Percentiles rank a stretch among this genome's conserved stretches.
Conservation (phyloP, 1,140 invertebrate genomes). For the Metopolophium dirhodum region DNA sequence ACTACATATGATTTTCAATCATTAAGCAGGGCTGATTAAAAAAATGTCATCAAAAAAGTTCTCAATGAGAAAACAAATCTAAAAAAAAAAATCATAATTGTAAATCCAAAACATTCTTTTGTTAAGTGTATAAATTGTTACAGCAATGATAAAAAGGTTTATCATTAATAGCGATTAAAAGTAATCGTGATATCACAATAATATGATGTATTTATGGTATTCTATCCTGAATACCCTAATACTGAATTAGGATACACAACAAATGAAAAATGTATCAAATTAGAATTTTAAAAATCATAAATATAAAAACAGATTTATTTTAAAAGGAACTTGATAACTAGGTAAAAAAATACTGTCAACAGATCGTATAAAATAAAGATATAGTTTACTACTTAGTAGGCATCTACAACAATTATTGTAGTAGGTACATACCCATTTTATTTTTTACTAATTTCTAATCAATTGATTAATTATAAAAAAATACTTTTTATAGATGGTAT, state of each 20-base stretch:
- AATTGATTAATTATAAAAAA: background rate
- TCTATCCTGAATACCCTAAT: background rate
- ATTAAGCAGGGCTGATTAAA: background rate
- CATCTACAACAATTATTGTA: background rate
- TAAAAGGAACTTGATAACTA: background rate
- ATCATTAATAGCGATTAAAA: background rate
- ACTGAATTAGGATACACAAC: background rate
- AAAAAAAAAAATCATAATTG: background rate
- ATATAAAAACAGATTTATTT: background rate
- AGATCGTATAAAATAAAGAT: background rate
- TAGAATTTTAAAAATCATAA: background rate
- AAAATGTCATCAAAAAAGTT: no score
- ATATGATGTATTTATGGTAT: background rate
- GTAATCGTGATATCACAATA: background rate
- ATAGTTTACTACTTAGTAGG: background rate
- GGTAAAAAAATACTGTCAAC: background rate
- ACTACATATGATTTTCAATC: background rate
- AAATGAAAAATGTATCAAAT: background rate
- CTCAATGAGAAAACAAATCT: no score
- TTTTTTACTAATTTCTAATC: background rate
- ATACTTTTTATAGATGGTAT: no score
- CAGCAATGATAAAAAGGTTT: background rate
- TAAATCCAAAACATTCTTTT: background rate
- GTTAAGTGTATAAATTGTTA: background rate
- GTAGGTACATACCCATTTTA: background rate